Percentiles rank a stretch among this genome's conserved stretches.
Evolutionary conservation across 2,797 vertebrate species (phyloP).

Genomic region (Bradypus variegatus): DNA sequence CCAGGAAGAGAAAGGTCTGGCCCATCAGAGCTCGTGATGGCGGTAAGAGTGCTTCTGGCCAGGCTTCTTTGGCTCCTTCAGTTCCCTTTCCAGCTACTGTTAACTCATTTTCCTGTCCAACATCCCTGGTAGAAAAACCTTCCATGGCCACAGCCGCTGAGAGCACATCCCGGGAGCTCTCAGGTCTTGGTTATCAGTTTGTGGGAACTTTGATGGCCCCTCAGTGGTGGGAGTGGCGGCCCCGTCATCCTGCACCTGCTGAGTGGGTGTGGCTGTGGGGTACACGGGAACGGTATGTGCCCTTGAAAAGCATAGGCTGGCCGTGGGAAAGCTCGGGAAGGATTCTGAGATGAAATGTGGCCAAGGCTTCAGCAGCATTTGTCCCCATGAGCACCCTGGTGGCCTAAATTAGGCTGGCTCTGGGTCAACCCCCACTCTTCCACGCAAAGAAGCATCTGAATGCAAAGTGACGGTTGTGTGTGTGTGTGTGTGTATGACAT

Average conservation of each 20-base stretch:
- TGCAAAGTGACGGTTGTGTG: too few relatives aligned
- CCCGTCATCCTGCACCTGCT: accelerated
- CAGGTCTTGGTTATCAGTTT: accelerated
- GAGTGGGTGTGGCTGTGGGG: not conserved
- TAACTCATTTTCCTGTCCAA: not conserved
- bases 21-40: not conserved
- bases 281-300: accelerated
- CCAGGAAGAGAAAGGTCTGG: not conserved
- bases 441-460: not conserved
- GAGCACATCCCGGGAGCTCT: not conserved
- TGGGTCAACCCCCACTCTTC: not conserved
- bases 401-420: not conserved
- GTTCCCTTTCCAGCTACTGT: too few relatives aligned
- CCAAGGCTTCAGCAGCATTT: not conserved
- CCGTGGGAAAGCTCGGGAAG: not conserved
- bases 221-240: too few relatives aligned
- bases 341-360: accelerated
- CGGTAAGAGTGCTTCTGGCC: not conserved
- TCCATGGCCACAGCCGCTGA: accelerated
- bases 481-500: not conserved
- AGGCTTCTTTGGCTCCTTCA: not conserved
- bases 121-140: accelerated
- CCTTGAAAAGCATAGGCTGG: not conserved
- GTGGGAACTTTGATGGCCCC: accelerated
- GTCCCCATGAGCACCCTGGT: too few relatives aligned